phyloP scores from a whole-genome alignment of 2,888 invertebrate species.

The Thereva nobilitata region DNA sequence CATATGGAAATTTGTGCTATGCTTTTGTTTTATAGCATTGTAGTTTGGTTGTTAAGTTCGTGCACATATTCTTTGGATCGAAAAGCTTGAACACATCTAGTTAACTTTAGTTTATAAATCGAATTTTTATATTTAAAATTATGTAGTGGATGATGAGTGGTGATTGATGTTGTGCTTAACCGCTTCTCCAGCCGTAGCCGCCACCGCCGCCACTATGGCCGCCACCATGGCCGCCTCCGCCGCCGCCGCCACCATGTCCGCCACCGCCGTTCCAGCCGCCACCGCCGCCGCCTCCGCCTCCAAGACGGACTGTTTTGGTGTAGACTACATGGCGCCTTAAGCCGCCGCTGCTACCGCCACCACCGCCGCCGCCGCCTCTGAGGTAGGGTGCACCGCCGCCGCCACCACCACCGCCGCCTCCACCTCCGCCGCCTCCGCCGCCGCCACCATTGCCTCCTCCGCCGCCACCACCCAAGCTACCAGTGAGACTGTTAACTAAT shows the following conservation, averaged over 20 bases:
- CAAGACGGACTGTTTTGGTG: neutral
- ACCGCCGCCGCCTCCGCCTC: neutral
- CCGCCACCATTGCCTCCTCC: neutral
- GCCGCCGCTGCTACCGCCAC: neutral
- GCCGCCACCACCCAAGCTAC: neutral
- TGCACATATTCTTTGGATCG: neutral
- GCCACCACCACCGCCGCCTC: neutral
- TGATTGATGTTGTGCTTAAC: too few species aligned
- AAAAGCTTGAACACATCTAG: neutral
- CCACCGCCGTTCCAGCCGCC: neutral
- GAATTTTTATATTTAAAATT: too few species aligned
- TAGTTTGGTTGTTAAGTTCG: too few species aligned
- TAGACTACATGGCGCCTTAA: neutral
- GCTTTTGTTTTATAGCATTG: too few species aligned
- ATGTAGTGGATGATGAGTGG: too few species aligned
- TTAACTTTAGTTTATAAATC: neutral
- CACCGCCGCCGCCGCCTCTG: neutral
- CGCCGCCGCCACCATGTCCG: constrained; percentile 4
- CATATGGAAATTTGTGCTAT: too few species aligned
- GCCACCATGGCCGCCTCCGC: constrained; percentile 17
- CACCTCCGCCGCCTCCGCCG: neutral
- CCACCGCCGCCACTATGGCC: neutral
- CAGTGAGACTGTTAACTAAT: too few species aligned
- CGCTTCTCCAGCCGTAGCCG: neutral
- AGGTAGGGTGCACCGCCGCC: neutral